phyloP scores from a whole-genome alignment of 2,797 vertebrate genomes.

The Pangasius macronema region DNA sequence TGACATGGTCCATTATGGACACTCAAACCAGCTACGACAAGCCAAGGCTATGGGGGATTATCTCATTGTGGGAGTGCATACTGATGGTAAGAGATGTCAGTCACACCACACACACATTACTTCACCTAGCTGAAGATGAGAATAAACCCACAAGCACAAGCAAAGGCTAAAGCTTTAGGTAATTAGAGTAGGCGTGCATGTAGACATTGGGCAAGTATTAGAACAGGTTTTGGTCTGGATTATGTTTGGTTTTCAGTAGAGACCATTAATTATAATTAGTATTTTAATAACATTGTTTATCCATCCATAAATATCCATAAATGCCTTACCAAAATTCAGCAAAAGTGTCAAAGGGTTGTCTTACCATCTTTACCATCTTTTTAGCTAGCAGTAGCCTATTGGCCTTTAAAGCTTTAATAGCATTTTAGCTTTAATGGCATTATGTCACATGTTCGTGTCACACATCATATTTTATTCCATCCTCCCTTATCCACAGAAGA shows the following conservation, averaged over 20 bases:
- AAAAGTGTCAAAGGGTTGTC: not conserved
- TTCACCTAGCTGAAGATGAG: not conserved
- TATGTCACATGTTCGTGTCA: not conserved
- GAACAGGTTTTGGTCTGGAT: not conserved
- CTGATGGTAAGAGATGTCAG: slow-evolving; percentile 79
- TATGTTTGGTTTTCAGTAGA: not conserved
- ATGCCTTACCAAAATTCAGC: not conserved
- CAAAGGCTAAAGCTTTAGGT: not conserved
- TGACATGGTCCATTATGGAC: slow-evolving; percentile 81
- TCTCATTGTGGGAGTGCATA: slow-evolving; percentile 95
- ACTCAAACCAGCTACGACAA: slow-evolving; percentile 95
- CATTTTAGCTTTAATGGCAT: not conserved
- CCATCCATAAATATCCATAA: not conserved
- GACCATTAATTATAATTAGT: not conserved
- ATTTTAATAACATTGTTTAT: not conserved
- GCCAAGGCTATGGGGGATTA: slow-evolving; percentile 93
- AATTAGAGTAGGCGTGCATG: not conserved
- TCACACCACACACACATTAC: not conserved
- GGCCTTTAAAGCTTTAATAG: not conserved
- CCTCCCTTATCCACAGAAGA: slow-evolving; percentile 75
- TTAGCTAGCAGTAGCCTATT: not conserved
- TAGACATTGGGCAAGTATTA: not conserved
- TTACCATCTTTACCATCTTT: not conserved
- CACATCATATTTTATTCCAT: not conserved
- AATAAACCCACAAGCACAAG: not conserved